Evolutionary conservation across 2,888 invertebrate genomes (phyloP).

Genomic region (Timandra comae): DNA sequence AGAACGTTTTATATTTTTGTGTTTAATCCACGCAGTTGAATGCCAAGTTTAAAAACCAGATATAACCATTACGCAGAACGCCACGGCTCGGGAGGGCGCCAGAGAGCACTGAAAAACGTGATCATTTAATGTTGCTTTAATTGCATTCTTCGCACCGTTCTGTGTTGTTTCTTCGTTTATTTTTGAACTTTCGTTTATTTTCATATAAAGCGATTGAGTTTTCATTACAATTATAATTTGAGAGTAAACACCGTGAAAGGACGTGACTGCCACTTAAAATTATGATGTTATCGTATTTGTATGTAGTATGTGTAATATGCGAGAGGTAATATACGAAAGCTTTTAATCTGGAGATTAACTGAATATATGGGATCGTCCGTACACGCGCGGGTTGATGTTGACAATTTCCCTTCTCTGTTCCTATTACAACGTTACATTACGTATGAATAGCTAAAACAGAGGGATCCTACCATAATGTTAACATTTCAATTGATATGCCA

Average conservation of each 20-base stretch:
- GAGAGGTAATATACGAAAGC: too few relatives aligned
- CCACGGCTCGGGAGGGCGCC: conserved; percentile 25
- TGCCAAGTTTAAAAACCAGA: conserved; percentile 64
- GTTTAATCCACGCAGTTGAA: conserved; percentile 59
- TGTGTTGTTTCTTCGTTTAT: conserved; percentile 36
- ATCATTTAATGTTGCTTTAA: conserved; percentile 64
- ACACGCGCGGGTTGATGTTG: too few relatives aligned
- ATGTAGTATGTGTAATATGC: too few relatives aligned
- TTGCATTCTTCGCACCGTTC: conserved; percentile 57
- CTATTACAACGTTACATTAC: too few relatives aligned
- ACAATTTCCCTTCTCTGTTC: too few relatives aligned
- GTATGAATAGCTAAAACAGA: too few relatives aligned
- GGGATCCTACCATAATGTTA: conserved; percentile 3
- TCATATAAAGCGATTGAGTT: conserved; percentile 32
- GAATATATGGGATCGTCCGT: too few relatives aligned
- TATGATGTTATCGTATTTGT: not conserved
- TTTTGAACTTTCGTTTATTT: conserved; percentile 39
- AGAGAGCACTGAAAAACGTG: conserved; percentile 56
- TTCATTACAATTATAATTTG: conserved; percentile 10
- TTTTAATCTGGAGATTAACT: too few relatives aligned
- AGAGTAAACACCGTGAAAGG: too few relatives aligned
- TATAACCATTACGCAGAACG: conserved; percentile 55
- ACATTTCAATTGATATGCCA: conserved; percentile 16
- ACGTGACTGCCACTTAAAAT: not conserved
- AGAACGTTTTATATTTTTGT: conserved; percentile 57